Conservation (phyloP, 2,888 invertebrate genomes). For the Napeogenes inachia region DNA sequence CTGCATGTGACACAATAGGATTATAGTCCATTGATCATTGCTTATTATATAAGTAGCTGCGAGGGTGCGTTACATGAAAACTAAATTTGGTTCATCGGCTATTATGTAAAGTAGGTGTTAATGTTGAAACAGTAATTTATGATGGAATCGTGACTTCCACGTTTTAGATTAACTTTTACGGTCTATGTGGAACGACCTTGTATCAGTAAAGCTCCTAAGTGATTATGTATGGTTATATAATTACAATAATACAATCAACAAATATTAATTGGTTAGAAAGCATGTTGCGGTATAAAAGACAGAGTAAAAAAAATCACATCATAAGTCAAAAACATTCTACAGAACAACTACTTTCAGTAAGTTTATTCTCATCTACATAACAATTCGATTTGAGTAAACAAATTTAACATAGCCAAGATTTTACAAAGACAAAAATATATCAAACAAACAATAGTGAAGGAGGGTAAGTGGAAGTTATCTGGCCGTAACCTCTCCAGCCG, state of each 20-base stretch:
- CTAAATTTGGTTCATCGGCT: slow-evolving; percentile 78
- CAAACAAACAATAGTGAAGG: slow-evolving; percentile 66
- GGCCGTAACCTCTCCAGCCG: slow-evolving; percentile 62
- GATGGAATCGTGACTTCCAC: slow-evolving; percentile 66
- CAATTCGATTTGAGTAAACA: slow-evolving; percentile 19
- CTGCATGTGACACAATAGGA: slow-evolving; percentile 70
- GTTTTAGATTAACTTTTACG: slow-evolving; percentile 52
- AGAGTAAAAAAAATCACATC: not conserved
- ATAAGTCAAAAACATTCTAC: too few species aligned
- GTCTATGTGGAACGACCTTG: slow-evolving; percentile 30
- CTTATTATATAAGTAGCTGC: slow-evolving; percentile 75
- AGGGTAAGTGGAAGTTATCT: slow-evolving; percentile 65
- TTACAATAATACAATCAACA: not conserved
- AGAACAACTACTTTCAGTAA: too few species aligned
- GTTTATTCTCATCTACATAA: slow-evolving; percentile 2
- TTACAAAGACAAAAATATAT: slow-evolving; percentile 55
- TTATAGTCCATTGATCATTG: slow-evolving; percentile 77
- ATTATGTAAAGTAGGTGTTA: slow-evolving; percentile 78
- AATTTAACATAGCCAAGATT: slow-evolving; percentile 31
- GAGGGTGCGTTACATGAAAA: slow-evolving; percentile 76
- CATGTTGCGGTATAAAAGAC: not conserved
- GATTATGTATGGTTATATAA: not conserved
- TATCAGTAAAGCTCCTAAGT: not conserved
- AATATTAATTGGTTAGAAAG: not conserved
- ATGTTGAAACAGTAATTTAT: slow-evolving; percentile 73